Evolutionary conservation across 2,113 vertebrate genomes (phyloP).

Genomic region (Catharus minimus): DNA sequence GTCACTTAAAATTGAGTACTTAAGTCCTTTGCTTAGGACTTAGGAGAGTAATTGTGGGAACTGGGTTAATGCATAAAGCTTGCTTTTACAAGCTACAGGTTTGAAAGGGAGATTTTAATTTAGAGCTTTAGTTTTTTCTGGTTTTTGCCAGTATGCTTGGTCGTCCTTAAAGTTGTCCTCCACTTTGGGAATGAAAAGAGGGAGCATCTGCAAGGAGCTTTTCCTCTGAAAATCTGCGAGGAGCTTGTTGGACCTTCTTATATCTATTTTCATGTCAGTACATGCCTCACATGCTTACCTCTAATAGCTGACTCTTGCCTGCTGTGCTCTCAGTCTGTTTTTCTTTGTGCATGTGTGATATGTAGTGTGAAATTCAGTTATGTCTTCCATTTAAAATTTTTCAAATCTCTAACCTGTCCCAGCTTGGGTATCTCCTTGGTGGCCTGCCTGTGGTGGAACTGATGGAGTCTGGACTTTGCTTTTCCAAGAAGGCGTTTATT

Average conservation of each 20-base stretch:
- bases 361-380: neutral
- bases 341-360: neutral
- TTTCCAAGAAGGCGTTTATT: neutral
- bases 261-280: neutral
- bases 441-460: neutral
- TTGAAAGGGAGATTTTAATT: neutral
- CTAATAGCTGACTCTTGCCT: neutral
- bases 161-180: neutral
- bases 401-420: neutral
- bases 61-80: neutral
- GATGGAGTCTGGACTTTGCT: conserved; percentile 1
- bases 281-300: neutral
- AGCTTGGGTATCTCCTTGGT: neutral
- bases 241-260: neutral
- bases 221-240: neutral
- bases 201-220: neutral
- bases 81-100: neutral
- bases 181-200: neutral
- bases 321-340: neutral
- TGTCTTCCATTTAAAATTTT: neutral
- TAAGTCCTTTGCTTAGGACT: neutral
- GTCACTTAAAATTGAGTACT: neutral
- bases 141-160: neutral
- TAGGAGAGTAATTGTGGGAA: neutral
- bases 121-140: neutral